These are phyloP conservation scores for Zelleria hepariella DNA, from an alignment of 2,888 invertebrate genomes.

Conservation along the genomic window DNA sequence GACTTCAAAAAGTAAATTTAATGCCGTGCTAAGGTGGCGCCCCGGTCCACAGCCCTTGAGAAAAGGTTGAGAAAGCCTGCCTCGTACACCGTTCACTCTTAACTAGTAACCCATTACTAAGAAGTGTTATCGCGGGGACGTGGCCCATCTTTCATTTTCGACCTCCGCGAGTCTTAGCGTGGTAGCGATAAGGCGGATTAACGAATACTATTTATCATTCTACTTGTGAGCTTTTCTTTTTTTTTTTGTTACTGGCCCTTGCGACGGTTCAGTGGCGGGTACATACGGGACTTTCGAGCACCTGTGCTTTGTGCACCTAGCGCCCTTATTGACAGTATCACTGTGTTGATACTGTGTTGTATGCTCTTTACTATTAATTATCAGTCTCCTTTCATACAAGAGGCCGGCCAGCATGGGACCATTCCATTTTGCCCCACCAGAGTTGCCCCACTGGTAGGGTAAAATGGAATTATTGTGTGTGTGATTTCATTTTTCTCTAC, in stretches of 20 bases:
- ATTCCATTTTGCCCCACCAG: too few species aligned
- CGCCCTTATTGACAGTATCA: too few species aligned
- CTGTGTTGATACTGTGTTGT: too few species aligned
- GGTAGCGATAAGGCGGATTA: constrained; percentile 65
- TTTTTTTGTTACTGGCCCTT: constrained; percentile 21
- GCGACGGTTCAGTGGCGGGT: not conserved
- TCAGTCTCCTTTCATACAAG: too few species aligned
- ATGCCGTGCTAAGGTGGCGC: too few species aligned
- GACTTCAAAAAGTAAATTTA: too few species aligned
- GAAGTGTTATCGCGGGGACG: constrained; percentile 55
- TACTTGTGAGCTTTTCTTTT: constrained; percentile 48
- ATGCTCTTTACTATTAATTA: too few species aligned
- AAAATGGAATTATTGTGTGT: too few species aligned
- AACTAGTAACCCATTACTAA: constrained; percentile 1
- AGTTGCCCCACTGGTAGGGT: too few species aligned
- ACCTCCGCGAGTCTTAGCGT: constrained; percentile 60
- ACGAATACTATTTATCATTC: constrained; percentile 67
- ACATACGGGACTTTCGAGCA: not conserved
- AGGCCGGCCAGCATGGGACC: too few species aligned
- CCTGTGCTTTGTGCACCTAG: not conserved
- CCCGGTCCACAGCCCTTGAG: not conserved
- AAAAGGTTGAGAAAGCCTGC: not conserved
- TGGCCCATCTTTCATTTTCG: constrained; percentile 67
- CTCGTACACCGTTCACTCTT: not conserved
- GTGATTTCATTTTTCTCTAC: too few species aligned